A percentile compares a stretch with the other conserved stretches of the same genome.
These are phyloP conservation scores for Athrips mouffetella DNA, from an alignment of 2,888 invertebrate species.

Conservation along the genomic window DNA sequence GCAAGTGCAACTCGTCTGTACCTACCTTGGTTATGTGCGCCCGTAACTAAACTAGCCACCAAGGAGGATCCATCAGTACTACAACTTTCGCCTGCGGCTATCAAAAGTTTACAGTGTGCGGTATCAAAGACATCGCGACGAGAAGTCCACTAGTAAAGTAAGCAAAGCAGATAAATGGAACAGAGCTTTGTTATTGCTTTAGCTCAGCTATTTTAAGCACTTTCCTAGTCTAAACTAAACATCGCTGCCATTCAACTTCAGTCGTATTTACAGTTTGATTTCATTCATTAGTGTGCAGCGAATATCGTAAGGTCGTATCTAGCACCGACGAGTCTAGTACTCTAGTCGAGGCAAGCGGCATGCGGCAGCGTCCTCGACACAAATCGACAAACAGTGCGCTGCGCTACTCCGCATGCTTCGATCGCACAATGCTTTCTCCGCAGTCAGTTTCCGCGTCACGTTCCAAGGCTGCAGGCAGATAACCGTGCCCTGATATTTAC, in stretches of 20 bases:
- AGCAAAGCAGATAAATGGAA: background rate
- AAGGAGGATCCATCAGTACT: background rate
- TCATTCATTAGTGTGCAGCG: conserved; percentile 9
- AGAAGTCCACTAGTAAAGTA: background rate
- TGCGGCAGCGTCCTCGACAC: conserved; percentile 52
- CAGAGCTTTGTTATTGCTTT: background rate
- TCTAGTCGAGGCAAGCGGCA: too few relatives aligned
- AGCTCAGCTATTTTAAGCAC: background rate
- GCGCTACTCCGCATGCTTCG: conserved; percentile 38
- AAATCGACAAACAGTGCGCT: conserved; percentile 46
- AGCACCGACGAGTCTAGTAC: conserved; percentile 4
- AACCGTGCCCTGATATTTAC: conserved; percentile 62
- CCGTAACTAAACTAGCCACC: background rate
- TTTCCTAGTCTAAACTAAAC: conserved; percentile 5
- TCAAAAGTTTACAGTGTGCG: background rate
- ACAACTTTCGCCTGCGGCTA: background rate
- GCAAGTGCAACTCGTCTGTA: conserved; percentile 56
- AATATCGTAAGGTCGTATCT: conserved; percentile 5
- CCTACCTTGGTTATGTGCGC: background rate
- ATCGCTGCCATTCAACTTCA: conserved; percentile 2
- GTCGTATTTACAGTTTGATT: conserved; percentile 10
- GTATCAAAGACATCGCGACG: too few relatives aligned
- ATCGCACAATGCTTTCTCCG: conserved; percentile 70
- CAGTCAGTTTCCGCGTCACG: conserved; percentile 70
- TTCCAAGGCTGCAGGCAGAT: conserved; percentile 68